Evolutionary conservation across 2,113 vertebrate genomes (phyloP).

Genomic region (Indri indri): DNA sequence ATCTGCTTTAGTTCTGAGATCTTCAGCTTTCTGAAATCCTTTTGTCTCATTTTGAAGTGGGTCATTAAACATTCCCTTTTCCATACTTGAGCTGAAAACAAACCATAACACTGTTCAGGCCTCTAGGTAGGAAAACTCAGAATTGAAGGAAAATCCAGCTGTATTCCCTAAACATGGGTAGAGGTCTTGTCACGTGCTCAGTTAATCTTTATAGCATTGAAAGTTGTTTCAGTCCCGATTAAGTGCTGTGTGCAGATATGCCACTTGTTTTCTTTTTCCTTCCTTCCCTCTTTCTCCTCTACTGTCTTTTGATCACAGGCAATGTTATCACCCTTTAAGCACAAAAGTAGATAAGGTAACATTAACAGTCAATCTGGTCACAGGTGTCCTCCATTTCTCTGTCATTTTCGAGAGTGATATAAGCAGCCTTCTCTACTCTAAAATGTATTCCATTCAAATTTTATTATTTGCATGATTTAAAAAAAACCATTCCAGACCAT

Average conservation of each 20-base stretch:
- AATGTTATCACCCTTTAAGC: not conserved
- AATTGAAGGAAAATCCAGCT: not conserved
- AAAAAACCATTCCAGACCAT: not conserved
- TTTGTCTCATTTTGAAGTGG: not conserved
- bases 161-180: not conserved
- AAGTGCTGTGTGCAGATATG: not conserved
- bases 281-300: not conserved
- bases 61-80: conserved; percentile 8
- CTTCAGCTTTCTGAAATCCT: conserved; percentile 15
- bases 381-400: not conserved
- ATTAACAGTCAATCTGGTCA: not conserved
- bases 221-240: not conserved
- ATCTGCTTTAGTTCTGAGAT: not conserved
- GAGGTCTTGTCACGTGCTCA: not conserved
- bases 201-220: not conserved
- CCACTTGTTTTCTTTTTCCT: conserved; percentile 3
- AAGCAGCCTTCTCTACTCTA: not conserved
- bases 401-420: conserved; percentile 18
- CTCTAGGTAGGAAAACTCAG: not conserved
- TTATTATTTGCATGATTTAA: conserved; percentile 26
- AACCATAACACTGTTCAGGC: not conserved
- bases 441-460: conserved; percentile 16
- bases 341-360: not conserved
- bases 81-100: not conserved
- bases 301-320: not conserved